Percentiles rank a stretch among this genome's conserved stretches.
phyloP scores from a whole-genome alignment of 2,113 vertebrate species.

The Oxyura jamaicensis region DNA sequence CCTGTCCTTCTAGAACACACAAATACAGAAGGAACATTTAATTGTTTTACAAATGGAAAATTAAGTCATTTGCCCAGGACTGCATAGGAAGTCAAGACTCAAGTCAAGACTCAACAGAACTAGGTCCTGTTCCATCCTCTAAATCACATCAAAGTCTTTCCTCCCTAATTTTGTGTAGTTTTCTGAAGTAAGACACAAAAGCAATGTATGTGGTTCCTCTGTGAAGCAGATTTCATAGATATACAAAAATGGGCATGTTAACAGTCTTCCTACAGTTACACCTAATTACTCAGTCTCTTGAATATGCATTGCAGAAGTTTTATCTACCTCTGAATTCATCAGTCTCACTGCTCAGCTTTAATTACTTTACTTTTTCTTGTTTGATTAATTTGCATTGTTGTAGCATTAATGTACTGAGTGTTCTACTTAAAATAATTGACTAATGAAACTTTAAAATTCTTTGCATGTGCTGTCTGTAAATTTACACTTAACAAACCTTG shows the following conservation, averaged over 20 bases:
- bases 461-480: neutral
- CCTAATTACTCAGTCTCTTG: neutral
- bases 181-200: neutral
- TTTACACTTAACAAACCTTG: neutral
- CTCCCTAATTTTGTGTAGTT: neutral
- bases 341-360: constrained; percentile 16
- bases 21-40: neutral
- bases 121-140: neutral
- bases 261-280: neutral
- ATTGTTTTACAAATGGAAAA: neutral
- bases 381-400: constrained; percentile 51
- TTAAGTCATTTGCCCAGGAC: neutral
- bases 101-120: too few species aligned
- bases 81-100: neutral
- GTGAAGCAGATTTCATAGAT: neutral
- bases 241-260: neutral
- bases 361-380: constrained; percentile 18
- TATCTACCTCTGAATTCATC: neutral
- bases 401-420: neutral
- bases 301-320: constrained; percentile 3
- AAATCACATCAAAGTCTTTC: neutral
- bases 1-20: neutral
- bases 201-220: neutral
- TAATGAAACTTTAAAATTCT: constrained; percentile 4
- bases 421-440: constrained; percentile 54